phyloP scores from a whole-genome alignment of 1,140 invertebrate species.

The Pseudobourletiella spinata region DNA sequence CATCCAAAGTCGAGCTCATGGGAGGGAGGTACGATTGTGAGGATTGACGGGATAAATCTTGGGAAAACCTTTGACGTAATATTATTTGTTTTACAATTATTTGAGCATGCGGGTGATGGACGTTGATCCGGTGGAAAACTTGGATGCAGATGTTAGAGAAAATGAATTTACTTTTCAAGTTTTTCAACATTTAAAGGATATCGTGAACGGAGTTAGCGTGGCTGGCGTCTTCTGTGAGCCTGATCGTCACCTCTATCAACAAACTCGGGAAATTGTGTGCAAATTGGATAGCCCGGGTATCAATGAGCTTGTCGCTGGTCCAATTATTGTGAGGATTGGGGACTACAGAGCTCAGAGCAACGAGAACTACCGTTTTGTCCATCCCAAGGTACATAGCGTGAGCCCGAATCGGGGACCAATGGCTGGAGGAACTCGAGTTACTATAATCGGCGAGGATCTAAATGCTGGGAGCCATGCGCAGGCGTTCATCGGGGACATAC shows the following conservation, averaged over 20 bases:
- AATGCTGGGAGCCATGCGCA: constrained; percentile 87
- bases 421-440: constrained; percentile 83
- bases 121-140: too few relatives aligned
- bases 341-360: constrained; percentile 78
- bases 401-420: constrained; percentile 79
- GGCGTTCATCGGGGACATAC: constrained; percentile 77
- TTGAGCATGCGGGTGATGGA: too few relatives aligned
- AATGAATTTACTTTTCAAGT: too few relatives aligned
- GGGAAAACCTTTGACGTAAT: constrained; percentile 73
- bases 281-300: constrained; percentile 77
- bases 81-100: too few relatives aligned
- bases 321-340: constrained; percentile 79
- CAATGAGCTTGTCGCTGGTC: constrained; percentile 60
- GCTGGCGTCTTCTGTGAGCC: constrained; percentile 83
- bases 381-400: constrained; percentile 74
- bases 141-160: neutral
- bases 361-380: constrained; percentile 72
- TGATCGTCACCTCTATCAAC: constrained; percentile 72
- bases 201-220: constrained; percentile 71
- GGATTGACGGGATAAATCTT: constrained; percentile 88
- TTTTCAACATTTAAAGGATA: constrained; percentile 52
- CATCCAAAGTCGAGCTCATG: constrained; percentile 71
- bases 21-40: constrained; percentile 93
- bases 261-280: constrained; percentile 81
- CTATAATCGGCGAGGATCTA: constrained; percentile 82